Evolutionary conservation across 2,113 vertebrate genomes (phyloP).

Genomic region (Anser brachyrhynchus): DNA sequence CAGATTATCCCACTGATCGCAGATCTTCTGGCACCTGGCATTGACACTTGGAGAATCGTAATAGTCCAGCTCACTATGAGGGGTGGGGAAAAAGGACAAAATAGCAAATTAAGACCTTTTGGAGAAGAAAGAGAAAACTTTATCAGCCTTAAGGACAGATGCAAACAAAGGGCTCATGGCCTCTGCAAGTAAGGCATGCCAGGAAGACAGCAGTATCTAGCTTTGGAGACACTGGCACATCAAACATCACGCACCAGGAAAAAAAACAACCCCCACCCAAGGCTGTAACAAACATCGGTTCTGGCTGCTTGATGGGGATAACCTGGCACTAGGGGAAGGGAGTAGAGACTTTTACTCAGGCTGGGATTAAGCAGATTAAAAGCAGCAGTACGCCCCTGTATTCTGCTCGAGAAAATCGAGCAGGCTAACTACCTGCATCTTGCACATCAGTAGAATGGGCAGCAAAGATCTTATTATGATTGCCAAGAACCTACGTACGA

Average conservation of each 20-base stretch:
- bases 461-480: background rate
- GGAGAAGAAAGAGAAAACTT: background rate
- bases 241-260: constrained; percentile 7
- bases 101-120: background rate
- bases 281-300: background rate
- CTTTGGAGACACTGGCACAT: background rate
- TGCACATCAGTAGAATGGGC: background rate
- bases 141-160: background rate
- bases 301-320: background rate
- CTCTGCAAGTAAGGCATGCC: background rate
- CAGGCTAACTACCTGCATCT: background rate
- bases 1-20: constrained; percentile 96
- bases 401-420: background rate
- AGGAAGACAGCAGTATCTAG: background rate
- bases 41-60: constrained; percentile 98
- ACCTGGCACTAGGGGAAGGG: background rate
- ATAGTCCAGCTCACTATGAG: constrained; percentile 94
- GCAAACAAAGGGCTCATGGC: background rate
- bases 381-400: background rate
- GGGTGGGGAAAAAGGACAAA: background rate
- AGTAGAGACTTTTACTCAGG: background rate
- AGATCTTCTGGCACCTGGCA: constrained; percentile 95
- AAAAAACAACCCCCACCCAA: background rate
- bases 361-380: background rate
- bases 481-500: background rate